Evolutionary conservation across 2,113 vertebrate genomes (phyloP).

Genomic region (Python bivittatus): DNA sequence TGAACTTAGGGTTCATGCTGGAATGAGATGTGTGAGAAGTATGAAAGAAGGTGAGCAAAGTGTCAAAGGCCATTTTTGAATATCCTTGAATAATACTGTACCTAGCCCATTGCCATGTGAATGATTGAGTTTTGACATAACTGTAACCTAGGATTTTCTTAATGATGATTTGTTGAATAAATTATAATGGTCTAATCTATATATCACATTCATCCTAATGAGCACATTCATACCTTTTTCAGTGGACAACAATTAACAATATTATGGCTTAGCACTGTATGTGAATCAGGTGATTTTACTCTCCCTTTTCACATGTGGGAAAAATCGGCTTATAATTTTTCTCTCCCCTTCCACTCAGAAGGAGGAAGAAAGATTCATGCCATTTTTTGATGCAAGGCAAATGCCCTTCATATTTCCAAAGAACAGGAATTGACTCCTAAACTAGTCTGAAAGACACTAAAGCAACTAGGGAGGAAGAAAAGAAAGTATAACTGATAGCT

Average conservation of each 20-base stretch:
- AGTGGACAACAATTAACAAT: too few relatives aligned
- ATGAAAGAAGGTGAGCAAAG: background rate
- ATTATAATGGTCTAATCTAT: too few relatives aligned
- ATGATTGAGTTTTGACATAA: background rate
- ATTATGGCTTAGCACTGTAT: too few relatives aligned
- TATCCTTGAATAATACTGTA: background rate
- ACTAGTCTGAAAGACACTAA: background rate
- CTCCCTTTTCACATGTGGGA: background rate
- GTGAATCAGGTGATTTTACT: background rate
- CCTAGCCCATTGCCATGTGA: background rate
- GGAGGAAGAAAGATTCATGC: background rate
- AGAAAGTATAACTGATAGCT: background rate
- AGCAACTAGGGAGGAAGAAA: background rate
- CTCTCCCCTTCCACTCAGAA: background rate
- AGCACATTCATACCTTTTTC: too few relatives aligned
- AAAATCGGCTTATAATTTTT: background rate
- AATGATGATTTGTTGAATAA: background rate
- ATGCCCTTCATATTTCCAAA: background rate
- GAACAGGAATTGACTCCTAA: background rate
- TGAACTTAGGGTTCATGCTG: background rate
- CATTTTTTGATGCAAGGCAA: background rate
- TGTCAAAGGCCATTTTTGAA: background rate
- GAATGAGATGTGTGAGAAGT: background rate
- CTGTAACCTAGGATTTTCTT: background rate
- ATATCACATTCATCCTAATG: too few relatives aligned